Evolutionary conservation across 2,888 invertebrate genomes (phyloP).

Genomic region (Drosophila nr. perissopoda): DNA sequence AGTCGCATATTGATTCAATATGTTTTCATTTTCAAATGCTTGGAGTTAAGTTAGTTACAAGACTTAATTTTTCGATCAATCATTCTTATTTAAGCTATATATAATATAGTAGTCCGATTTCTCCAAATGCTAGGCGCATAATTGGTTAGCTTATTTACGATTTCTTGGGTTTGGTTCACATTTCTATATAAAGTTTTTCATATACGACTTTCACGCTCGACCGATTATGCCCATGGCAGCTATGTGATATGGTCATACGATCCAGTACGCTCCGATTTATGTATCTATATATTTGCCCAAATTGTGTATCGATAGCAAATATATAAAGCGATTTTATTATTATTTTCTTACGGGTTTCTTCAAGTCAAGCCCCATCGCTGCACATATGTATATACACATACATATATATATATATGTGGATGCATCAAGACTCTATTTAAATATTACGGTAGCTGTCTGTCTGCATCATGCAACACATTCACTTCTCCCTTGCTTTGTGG

Average conservation of each 20-base stretch:
- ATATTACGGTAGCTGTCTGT: conserved; percentile 7
- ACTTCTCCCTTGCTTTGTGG: background rate
- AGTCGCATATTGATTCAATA: background rate
- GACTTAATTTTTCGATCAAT: background rate
- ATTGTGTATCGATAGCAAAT: background rate
- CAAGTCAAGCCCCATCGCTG: background rate
- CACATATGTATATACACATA: background rate
- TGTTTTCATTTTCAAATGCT: background rate
- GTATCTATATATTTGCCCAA: background rate
- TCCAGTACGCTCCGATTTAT: background rate
- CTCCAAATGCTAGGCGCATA: background rate
- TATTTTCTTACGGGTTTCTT: background rate
- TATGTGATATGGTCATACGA: background rate
- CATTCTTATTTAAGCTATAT: background rate
- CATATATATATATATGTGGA: background rate
- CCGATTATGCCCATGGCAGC: background rate
- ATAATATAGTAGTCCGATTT: background rate
- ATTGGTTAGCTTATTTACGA: background rate
- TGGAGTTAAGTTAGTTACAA: too few species aligned
- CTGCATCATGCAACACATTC: background rate
- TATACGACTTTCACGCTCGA: background rate
- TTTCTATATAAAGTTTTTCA: background rate
- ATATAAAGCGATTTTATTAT: background rate
- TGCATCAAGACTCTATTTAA: conserved; percentile 4
- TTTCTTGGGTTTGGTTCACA: background rate